These are phyloP conservation scores for Amphiprion clarkii DNA, from an alignment of 2,797 vertebrate species.

Conservation along the genomic window DNA sequence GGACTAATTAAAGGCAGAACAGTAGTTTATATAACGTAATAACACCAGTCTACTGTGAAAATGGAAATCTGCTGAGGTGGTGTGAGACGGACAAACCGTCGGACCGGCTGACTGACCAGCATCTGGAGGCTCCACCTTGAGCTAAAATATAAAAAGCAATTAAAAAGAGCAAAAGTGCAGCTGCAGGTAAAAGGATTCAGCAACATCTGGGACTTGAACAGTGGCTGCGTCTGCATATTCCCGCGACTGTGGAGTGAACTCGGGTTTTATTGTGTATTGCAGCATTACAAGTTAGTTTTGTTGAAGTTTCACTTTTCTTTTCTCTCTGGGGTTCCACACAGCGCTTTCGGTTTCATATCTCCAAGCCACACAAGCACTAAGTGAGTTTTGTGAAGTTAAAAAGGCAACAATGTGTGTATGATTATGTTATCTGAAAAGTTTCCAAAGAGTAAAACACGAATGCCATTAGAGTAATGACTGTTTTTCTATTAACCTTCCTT, in stretches of 20 bases:
- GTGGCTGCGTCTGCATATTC: conserved; percentile 38
- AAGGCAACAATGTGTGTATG: neutral
- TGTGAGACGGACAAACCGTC: neutral
- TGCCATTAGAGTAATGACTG: neutral
- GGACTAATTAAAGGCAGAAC: no score
- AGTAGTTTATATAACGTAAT: no score
- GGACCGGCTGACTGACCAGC: neutral
- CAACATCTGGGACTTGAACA: conserved; percentile 16
- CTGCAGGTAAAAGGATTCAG: conserved; percentile 6
- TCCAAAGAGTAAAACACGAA: neutral
- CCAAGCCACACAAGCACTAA: no score
- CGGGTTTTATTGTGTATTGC: conserved; percentile 9
- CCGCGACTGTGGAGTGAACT: neutral
- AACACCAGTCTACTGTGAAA: neutral
- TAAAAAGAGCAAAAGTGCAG: conserved; percentile 36
- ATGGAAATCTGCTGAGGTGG: neutral
- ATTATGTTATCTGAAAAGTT: neutral
- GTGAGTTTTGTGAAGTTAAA: neutral
- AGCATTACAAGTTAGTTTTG: conserved; percentile 9
- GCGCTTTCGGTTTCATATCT: neutral
- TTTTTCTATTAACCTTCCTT: conserved; percentile 11
- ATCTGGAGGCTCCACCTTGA: neutral
- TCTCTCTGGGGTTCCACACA: neutral
- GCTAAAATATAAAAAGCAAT: neutral
- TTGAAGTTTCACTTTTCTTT: conserved; percentile 18